phyloP scores from a whole-genome alignment of 2,797 vertebrate species.

The Vespertilio murinus region DNA sequence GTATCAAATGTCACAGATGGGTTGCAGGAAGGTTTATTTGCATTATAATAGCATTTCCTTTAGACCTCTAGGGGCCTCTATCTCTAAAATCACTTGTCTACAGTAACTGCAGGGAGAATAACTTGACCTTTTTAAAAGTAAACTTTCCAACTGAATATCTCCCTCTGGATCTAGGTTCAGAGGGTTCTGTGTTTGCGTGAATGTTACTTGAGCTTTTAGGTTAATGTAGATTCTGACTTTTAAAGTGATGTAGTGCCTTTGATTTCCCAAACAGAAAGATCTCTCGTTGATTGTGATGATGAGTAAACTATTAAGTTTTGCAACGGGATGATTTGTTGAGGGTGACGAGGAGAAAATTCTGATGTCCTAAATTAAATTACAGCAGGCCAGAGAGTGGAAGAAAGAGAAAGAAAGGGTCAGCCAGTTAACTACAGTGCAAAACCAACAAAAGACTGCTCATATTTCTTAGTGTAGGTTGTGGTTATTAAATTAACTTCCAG shows the following conservation, averaged over 20 bases:
- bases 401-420: background rate
- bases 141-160: constrained; percentile 67
- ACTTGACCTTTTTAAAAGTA: constrained; percentile 74
- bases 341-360: background rate
- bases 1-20: constrained; percentile 70
- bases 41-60: constrained; percentile 75
- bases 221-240: constrained; percentile 60
- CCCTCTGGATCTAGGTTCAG: constrained; percentile 71
- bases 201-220: constrained; percentile 42
- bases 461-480: background rate
- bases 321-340: background rate
- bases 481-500: background rate
- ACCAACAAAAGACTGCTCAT: background rate
- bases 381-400: background rate
- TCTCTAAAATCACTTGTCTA: constrained; percentile 58
- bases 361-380: background rate
- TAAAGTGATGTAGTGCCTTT: constrained; percentile 40
- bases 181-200: background rate
- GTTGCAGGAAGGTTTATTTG: constrained; percentile 64
- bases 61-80: constrained; percentile 54
- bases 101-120: constrained; percentile 61
- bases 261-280: constrained; percentile 31
- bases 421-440: background rate
- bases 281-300: constrained; percentile 25
- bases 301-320: constrained; percentile 38